Conservation (phyloP, 2,113 vertebrate species). For the Lampris megalopsis region DNA sequence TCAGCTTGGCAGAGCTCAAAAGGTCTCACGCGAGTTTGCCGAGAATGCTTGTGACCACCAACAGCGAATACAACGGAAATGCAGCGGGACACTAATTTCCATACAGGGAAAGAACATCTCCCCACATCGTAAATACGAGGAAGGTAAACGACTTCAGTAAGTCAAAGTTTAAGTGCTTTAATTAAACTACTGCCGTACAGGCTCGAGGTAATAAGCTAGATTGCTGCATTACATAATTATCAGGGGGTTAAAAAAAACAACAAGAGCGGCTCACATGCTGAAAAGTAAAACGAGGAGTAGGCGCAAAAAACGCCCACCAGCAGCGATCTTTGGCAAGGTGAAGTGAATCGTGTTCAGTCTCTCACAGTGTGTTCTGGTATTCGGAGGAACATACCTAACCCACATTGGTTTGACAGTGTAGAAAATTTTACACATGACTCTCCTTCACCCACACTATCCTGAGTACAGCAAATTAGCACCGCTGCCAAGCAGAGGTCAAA, state of each 20-base stretch:
- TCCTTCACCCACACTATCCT: slow-evolving; percentile 34
- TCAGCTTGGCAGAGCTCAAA: slow-evolving; percentile 23
- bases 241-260: slow-evolving; percentile 43
- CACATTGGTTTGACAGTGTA: slow-evolving; percentile 40
- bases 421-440: slow-evolving; percentile 42
- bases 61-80: slow-evolving; percentile 27
- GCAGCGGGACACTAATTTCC: too few species aligned
- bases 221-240: slow-evolving; percentile 67
- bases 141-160: not conserved
- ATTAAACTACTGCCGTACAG: not conserved
- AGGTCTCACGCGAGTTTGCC: slow-evolving; percentile 11
- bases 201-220: not conserved
- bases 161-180: not conserved
- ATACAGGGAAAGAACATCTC: not conserved
- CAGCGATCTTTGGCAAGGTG: slow-evolving; percentile 57
- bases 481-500: slow-evolving; percentile 12
- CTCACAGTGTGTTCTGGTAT: slow-evolving; percentile 68
- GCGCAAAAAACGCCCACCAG: slow-evolving; percentile 63
- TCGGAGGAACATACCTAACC: slow-evolving; percentile 49
- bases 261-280: slow-evolving; percentile 39
- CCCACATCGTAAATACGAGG: not conserved
- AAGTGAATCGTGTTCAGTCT: slow-evolving; percentile 27
- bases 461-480: slow-evolving; percentile 14
- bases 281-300: slow-evolving; percentile 65
- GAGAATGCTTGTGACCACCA: slow-evolving; percentile 63